A percentile compares a stretch with the other conserved stretches of the same genome.
Conservation (phyloP, 2,888 invertebrate genomes). For the Rhynchonema sp. region DNA sequence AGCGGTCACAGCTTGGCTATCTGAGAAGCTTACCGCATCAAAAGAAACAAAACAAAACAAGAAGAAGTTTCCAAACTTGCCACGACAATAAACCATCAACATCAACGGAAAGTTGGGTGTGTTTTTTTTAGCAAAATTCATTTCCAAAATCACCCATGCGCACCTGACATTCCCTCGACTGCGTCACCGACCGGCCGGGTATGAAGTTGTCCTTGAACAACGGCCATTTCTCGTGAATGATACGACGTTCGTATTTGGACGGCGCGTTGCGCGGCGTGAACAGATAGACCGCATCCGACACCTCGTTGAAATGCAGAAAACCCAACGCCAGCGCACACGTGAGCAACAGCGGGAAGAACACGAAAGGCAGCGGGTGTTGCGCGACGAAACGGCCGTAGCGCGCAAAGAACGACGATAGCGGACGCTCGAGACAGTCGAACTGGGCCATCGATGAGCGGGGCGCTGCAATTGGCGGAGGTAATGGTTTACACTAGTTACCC, state of each 20-base stretch:
- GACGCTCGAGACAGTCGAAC: slow-evolving; percentile 22
- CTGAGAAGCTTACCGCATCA: too few species aligned
- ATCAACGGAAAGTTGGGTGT: not conserved
- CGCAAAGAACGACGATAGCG: slow-evolving; percentile 17
- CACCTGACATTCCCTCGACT: slow-evolving; percentile 24
- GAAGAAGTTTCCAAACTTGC: too few species aligned
- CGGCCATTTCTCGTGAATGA: slow-evolving; percentile 26
- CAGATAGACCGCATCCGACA: slow-evolving; percentile 23
- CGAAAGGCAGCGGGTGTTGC: slow-evolving; percentile 20
- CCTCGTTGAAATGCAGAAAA: not conserved
- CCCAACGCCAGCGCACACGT: slow-evolving; percentile 14
- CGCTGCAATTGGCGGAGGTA: too few species aligned
- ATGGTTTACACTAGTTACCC: too few species aligned
- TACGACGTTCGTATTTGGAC: slow-evolving; percentile 11
- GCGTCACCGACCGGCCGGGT: slow-evolving; percentile 26
- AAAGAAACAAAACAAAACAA: too few species aligned
- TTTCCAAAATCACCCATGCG: not conserved
- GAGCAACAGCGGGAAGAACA: slow-evolving; percentile 22
- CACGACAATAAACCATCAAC: too few species aligned
- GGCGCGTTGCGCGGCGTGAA: slow-evolving; percentile 23
- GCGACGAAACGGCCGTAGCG: slow-evolving; percentile 19
- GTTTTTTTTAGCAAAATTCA: not conserved
- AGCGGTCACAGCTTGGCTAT: too few species aligned
- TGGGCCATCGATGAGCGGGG: slow-evolving; percentile 5
- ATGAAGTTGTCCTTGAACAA: slow-evolving; percentile 23